Percentiles rank a stretch among this genome's conserved stretches.
phyloP scores from a whole-genome alignment of 1,140 invertebrate genomes.

The Centruroides sculpturatus region DNA sequence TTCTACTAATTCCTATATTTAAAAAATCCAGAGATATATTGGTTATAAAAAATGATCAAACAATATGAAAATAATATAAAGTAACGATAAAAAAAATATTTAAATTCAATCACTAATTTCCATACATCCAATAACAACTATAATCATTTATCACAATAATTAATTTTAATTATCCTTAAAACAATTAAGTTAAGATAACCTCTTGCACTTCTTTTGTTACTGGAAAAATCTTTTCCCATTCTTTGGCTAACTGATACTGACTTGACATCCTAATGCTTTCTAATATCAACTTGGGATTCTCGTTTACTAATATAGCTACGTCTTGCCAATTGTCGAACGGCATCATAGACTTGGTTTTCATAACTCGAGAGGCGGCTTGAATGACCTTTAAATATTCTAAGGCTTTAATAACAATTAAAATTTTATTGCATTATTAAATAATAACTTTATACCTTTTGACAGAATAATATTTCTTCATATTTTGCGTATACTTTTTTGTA shows the following conservation, averaged over 20 bases:
- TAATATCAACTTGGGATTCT: conserved; percentile 8
- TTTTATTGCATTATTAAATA: too few relatives aligned
- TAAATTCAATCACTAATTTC: too few relatives aligned
- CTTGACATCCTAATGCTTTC: conserved; percentile 2
- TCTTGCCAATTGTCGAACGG: conserved; percentile 12
- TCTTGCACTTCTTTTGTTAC: conserved; percentile 4
- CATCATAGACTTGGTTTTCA: background rate
- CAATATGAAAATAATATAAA: too few relatives aligned
- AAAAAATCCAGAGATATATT: background rate
- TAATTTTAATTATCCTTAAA: background rate
- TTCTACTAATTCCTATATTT: conserved; percentile 1
- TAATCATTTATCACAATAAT: too few relatives aligned
- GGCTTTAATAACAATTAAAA: background rate
- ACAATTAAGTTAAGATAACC: background rate
- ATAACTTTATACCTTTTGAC: conserved; percentile 5
- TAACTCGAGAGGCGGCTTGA: background rate
- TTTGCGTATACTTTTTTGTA: background rate
- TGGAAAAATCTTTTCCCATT: conserved; percentile 5
- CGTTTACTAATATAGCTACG: conserved; percentile 7
- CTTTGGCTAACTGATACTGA: conserved; percentile 8
- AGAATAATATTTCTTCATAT: conserved; percentile 6
- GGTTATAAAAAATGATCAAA: too few relatives aligned
- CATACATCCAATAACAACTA: too few relatives aligned
- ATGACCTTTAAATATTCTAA: background rate
- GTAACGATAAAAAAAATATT: too few relatives aligned